Evolutionary conservation across 2,797 vertebrate genomes (phyloP).

Genomic region (Cyclopterus lumpus): DNA sequence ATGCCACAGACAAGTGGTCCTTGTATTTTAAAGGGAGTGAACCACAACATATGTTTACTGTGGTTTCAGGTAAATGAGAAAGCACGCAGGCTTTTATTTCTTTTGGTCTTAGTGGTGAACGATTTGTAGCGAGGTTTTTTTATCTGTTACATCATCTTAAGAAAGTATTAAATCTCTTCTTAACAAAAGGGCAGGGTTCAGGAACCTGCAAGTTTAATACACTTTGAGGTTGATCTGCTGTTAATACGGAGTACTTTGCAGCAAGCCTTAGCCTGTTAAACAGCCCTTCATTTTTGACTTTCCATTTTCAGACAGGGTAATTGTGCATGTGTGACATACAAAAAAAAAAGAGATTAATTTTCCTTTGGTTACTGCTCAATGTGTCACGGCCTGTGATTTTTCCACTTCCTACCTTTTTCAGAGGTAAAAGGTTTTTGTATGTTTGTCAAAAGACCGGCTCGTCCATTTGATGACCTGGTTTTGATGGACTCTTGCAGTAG

Average conservation of each 20-base stretch:
- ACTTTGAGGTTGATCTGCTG: conserved; percentile 19
- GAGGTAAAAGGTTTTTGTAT: conserved; percentile 26
- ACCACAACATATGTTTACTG: conserved; percentile 45
- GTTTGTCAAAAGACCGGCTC: conserved; percentile 28
- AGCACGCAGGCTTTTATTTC: not conserved
- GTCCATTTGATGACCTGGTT: conserved; percentile 71
- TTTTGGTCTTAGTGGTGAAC: conserved; percentile 13
- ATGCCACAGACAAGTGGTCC: conserved; percentile 43
- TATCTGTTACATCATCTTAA: conserved; percentile 42
- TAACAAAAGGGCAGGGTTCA: conserved; percentile 27
- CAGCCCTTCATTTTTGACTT: not conserved
- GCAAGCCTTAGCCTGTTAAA: not conserved
- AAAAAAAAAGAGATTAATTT: not conserved
- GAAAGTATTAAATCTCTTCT: conserved; percentile 35
- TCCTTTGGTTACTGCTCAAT: not conserved
- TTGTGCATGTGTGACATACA: not conserved
- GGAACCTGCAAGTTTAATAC: conserved; percentile 1
- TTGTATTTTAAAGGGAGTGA: conserved; percentile 26
- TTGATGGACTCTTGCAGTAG: conserved; percentile 55
- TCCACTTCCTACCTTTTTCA: conserved; percentile 30
- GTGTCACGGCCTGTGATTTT: conserved; percentile 3
- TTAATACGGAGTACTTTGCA: conserved; percentile 23
- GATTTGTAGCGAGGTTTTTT: conserved; percentile 6
- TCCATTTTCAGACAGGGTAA: not conserved
- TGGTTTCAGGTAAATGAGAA: conserved; percentile 30